phyloP scores from a whole-genome alignment of 2,888 invertebrate genomes.

The Lepidocyrtinus sp. region DNA sequence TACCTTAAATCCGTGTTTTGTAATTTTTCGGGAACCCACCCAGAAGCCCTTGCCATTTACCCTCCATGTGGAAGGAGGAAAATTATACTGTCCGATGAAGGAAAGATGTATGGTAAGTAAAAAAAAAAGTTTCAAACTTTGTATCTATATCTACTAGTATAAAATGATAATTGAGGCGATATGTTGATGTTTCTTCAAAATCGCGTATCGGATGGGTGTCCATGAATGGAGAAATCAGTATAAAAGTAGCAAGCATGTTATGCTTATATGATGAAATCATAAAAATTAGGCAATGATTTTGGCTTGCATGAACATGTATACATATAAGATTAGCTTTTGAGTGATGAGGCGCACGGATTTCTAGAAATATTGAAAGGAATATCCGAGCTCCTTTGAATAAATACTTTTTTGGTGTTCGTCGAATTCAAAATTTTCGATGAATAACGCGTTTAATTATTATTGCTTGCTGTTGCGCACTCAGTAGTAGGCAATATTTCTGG shows the following conservation, averaged over 20 bases:
- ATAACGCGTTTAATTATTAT: not conserved
- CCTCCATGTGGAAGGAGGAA: slow-evolving; percentile 99
- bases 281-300: too few species aligned
- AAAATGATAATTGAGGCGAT: not conserved
- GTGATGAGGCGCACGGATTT: not conserved
- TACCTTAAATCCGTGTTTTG: too few species aligned
- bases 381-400: too few species aligned
- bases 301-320: not conserved
- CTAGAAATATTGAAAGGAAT: not conserved
- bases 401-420: too few species aligned
- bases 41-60: slow-evolving; percentile 98
- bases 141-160: not conserved
- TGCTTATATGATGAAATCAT: slow-evolving; percentile 3
- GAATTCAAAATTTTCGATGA: too few species aligned
- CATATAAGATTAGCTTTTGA: not conserved
- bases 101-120: slow-evolving; percentile 99
- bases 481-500: too few species aligned
- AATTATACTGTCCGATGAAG: slow-evolving; percentile 99
- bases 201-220: not conserved
- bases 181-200: not conserved
- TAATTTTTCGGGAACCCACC: too few species aligned
- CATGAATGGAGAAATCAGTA: not conserved
- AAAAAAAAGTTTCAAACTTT: slow-evolving; percentile 7
- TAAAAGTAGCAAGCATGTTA: not conserved
- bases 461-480: not conserved